These are phyloP conservation scores for Spodoptera littoralis DNA, from an alignment of 2,888 invertebrate species.

Conservation along the genomic window DNA sequence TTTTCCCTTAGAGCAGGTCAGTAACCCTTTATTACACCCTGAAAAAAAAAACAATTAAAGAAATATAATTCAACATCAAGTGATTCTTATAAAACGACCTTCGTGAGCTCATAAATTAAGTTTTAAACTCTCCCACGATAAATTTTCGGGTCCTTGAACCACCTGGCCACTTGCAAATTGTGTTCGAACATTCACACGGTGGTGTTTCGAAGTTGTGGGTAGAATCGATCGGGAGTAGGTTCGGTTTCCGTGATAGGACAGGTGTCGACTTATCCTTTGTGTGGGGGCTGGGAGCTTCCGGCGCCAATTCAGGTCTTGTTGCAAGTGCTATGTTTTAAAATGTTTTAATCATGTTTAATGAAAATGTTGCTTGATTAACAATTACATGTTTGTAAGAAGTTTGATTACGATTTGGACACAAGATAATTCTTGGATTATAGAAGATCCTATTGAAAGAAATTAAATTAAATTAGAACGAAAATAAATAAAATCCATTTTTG, in stretches of 20 bases:
- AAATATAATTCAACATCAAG: background rate
- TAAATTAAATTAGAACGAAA: no score
- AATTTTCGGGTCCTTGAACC: constrained; percentile 19
- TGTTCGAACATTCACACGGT: constrained; percentile 50
- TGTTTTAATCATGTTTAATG: background rate
- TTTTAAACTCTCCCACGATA: constrained; percentile 32
- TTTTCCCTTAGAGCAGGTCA: background rate
- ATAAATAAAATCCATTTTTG: no score
- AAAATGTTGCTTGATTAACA: background rate
- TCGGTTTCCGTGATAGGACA: constrained; percentile 58
- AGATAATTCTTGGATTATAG: no score
- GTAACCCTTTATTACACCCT: background rate
- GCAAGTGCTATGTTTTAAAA: constrained; percentile 36
- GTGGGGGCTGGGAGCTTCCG: constrained; percentile 61
- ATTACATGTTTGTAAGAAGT: no score
- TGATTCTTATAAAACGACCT: background rate
- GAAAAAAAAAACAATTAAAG: background rate
- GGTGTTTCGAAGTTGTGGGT: constrained; percentile 40
- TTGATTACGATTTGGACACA: no score
- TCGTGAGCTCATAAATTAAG: constrained; percentile 1
- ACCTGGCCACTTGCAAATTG: constrained; percentile 50
- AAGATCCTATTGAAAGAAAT: no score
- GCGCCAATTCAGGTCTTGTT: constrained; percentile 44
- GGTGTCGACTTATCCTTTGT: constrained; percentile 72
- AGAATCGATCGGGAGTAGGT: constrained; percentile 50